Evolutionary conservation across 1,140 invertebrate genomes (phyloP).

Genomic region (Drosophila ananassae): DNA sequence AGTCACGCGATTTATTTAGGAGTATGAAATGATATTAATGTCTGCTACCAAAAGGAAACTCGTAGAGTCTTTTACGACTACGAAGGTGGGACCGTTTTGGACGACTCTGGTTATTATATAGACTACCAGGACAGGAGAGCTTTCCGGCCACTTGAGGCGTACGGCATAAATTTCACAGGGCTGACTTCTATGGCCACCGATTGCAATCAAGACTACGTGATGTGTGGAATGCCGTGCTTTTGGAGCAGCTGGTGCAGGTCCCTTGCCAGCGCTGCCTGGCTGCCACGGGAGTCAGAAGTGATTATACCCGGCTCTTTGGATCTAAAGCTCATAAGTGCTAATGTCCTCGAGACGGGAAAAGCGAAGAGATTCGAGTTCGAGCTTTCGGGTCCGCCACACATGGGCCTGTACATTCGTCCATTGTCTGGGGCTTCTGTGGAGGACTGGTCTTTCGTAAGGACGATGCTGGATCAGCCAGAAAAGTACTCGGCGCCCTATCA

Average conservation of each 20-base stretch:
- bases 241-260: conserved; percentile 36
- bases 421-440: conserved; percentile 85
- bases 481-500: conserved; percentile 87
- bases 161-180: conserved; percentile 82
- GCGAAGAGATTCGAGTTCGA: conserved; percentile 61
- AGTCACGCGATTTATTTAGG: conserved; percentile 43
- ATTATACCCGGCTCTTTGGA: conserved; percentile 14
- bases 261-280: conserved; percentile 34
- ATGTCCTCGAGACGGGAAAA: conserved; percentile 7
- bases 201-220: conserved; percentile 87
- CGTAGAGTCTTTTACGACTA: conserved; percentile 86
- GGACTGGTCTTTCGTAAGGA: conserved; percentile 87
- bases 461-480: conserved; percentile 84
- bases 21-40: neutral
- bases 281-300: conserved; percentile 38
- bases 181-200: conserved; percentile 86
- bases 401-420: conserved; percentile 88
- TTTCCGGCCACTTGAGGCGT: conserved; percentile 85
- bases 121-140: conserved; percentile 89
- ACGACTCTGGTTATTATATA: conserved; percentile 89
- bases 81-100: conserved; percentile 84
- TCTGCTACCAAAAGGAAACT: conserved; percentile 85
- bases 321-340: conserved; percentile 28
- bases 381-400: conserved; percentile 88
- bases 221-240: conserved; percentile 88